phyloP scores from a whole-genome alignment of 1,140 invertebrate species.

The Ephestia elutella region DNA sequence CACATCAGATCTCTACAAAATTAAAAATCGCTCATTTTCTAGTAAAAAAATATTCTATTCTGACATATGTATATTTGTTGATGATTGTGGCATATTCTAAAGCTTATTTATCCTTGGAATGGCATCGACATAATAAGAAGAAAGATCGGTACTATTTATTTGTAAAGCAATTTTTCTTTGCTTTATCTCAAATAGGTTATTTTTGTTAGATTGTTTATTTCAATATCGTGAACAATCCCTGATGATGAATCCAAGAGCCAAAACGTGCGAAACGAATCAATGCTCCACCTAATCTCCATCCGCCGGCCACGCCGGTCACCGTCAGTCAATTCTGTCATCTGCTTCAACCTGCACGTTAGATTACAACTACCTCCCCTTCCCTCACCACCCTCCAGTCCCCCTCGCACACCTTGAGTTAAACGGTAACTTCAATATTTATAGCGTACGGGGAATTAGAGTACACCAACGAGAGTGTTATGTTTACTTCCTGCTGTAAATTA shows the following conservation, averaged over 20 bases:
- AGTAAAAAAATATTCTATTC: too few species aligned
- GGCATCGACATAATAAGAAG: too few species aligned
- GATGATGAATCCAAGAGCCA: background rate
- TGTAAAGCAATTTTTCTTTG: too few species aligned
- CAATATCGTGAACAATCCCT: background rate
- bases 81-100: too few species aligned
- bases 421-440: conserved; percentile 24
- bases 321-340: conserved; percentile 32
- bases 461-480: conserved; percentile 1
- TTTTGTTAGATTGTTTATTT: background rate
- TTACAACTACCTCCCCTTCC: conserved; percentile 17
- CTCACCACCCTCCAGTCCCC: background rate
- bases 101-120: too few species aligned
- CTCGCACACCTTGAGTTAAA: conserved; percentile 30
- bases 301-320: conserved; percentile 8
- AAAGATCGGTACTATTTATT: too few species aligned
- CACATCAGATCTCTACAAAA: too few species aligned
- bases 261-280: background rate
- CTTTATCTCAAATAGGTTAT: too few species aligned
- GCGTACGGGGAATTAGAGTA: conserved; percentile 17
- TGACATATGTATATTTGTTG: too few species aligned
- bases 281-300: background rate
- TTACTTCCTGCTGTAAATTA: background rate
- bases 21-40: too few species aligned
- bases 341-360: conserved; percentile 33